Evolutionary conservation across 2,797 vertebrate genomes (phyloP), one percentile per base, ranked within the genome.

Genomic region (Acrossocheilus wenchowensis): DNA sequence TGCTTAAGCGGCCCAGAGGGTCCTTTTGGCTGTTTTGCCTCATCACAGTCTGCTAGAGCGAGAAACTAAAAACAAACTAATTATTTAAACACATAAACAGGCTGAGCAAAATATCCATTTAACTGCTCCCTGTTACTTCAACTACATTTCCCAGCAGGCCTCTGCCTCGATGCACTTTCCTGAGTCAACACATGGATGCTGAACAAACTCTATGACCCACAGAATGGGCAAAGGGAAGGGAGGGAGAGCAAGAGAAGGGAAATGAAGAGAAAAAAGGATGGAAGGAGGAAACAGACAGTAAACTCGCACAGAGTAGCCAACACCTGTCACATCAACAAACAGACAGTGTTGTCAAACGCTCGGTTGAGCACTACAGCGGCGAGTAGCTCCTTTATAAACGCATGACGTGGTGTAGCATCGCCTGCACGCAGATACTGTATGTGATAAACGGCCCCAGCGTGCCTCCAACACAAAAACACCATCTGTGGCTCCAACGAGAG

Each of bases 391-490:
- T 87, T 89, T 89, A 88, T 87, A 84, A 75, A 50, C 43, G 66
- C 78, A 62, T 80, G 72, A 82, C 54, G 84, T 54, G 81, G 75
- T 83, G 81, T 81, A 81, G 81, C 82, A 79, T 50, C 36, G 83
- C 72, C 83, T 64, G 57, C 82, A 39, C 79, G 52, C 71, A 87
- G 84, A 90, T 83, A 81, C 73, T 83, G 86, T 87, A 84, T 85
- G 84, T 87, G 90, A 88, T 91, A 90, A 91, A 88, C 77, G 87
- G 89, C 71, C 88, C 88, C 84, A 88, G 72, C 52, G 69, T 88
- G 87, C 66, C 68, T 39, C 9, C n/a, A 79, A 84, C 52, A 89
- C 86, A 83, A 87, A 89, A 89, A 89, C 90, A 89, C 88, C 90
- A 90, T 91, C 90, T 91, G 87, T 84, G 85, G 85, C 79, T 77